These are phyloP conservation scores for Agonopterix heracliana DNA, from an alignment of 2,888 invertebrate species.

Conservation along the genomic window DNA sequence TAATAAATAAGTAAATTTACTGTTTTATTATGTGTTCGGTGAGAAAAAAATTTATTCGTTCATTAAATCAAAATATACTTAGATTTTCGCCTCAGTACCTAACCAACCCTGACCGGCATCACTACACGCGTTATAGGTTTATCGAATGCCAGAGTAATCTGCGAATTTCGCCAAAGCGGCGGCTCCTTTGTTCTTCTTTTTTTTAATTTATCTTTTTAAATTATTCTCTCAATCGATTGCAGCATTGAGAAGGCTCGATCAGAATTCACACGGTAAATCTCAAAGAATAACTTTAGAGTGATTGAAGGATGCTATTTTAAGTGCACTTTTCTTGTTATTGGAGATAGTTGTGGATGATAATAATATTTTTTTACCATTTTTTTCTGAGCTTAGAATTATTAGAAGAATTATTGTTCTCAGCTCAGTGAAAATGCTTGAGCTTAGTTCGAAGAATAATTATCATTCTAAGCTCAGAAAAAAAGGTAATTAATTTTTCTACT, in stretches of 20 bases:
- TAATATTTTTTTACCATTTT: background rate
- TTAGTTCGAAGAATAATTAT: too few species aligned
- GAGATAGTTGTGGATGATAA: background rate
- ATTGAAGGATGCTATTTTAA: conserved; percentile 40
- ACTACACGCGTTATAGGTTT: conserved; percentile 65
- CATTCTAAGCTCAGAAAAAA: too few species aligned
- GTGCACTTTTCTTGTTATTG: conserved; percentile 18
- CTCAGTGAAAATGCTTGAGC: too few species aligned
- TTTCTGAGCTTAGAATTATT: too few species aligned
- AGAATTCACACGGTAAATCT: conserved; percentile 63
- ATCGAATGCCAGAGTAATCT: conserved; percentile 70
- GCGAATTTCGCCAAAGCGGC: conserved; percentile 62
- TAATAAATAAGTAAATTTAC: too few species aligned
- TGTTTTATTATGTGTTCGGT: too few species aligned
- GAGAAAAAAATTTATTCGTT: too few species aligned
- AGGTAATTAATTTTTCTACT: too few species aligned
- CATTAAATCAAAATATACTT: too few species aligned
- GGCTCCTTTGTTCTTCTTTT: conserved; percentile 58
- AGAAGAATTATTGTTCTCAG: too few species aligned
- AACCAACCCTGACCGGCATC: conserved; percentile 11
- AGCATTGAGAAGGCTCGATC: conserved; percentile 36
- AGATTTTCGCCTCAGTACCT: too few species aligned
- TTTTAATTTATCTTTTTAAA: conserved; percentile 58
- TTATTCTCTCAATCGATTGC: conserved; percentile 63
- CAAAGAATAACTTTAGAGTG: conserved; percentile 54